Evolutionary conservation across 2,888 invertebrate genomes (phyloP).

Genomic region (Trissonchulus latispiculum): DNA sequence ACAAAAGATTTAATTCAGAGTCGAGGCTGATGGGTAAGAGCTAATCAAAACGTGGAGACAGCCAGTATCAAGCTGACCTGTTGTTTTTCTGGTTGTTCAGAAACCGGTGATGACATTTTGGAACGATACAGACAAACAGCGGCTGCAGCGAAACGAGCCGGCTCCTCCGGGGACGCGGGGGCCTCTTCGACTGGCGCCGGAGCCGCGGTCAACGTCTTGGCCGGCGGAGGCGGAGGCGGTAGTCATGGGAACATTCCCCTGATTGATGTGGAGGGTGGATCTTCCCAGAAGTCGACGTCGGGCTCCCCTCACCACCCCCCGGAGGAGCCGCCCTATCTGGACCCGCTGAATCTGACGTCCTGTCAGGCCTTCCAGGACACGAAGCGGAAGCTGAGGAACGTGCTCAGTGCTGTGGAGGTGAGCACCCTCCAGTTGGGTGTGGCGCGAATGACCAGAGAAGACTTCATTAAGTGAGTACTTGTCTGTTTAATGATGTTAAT

Average conservation of each 20-base stretch:
- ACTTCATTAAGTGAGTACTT: too few relatives aligned
- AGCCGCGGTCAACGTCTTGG: too few relatives aligned
- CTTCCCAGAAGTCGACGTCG: background rate
- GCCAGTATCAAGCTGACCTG: too few relatives aligned
- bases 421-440: conserved; percentile 30
- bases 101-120: conserved; percentile 80
- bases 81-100: too few relatives aligned
- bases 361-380: conserved; percentile 59
- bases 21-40: too few relatives aligned
- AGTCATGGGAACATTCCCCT: too few relatives aligned
- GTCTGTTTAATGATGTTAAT: too few relatives aligned
- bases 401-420: conserved; percentile 71
- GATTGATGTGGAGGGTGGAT: background rate
- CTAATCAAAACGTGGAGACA: too few relatives aligned
- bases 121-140: conserved; percentile 67
- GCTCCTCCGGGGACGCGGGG: background rate
- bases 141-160: background rate
- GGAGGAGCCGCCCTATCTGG: conserved; percentile 37
- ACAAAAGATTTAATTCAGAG: too few relatives aligned
- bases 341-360: conserved; percentile 53
- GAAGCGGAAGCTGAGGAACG: conserved; percentile 77
- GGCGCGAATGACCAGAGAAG: background rate
- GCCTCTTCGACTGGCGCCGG: too few relatives aligned
- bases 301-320: conserved; percentile 17
- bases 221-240: too few relatives aligned